These are phyloP conservation scores for Intellagama lesueurii DNA, from an alignment of 2,797 vertebrate species.

Conservation along the genomic window DNA sequence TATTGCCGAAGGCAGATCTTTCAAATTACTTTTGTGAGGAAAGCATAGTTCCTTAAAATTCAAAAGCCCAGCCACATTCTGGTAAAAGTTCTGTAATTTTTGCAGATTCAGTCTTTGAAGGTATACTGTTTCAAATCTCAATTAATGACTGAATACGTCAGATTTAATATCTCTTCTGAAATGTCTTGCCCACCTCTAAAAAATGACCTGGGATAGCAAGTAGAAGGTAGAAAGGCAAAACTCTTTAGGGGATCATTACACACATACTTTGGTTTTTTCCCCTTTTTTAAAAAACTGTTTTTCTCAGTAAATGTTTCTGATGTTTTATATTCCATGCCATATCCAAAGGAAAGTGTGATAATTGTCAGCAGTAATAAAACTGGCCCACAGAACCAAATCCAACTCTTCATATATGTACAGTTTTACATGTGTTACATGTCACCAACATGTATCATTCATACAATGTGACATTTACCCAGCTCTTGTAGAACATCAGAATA, in stretches of 20 bases:
- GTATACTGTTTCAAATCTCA: constrained; percentile 47
- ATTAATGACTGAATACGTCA: constrained; percentile 9
- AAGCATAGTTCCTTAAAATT: constrained; percentile 8
- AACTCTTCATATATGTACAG: neutral
- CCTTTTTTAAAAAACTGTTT: neutral
- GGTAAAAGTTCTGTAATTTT: constrained; percentile 49
- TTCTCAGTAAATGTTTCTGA: neutral
- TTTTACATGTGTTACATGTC: neutral
- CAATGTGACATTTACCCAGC: neutral
- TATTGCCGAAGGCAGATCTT: neutral
- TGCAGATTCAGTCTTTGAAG: constrained; percentile 51
- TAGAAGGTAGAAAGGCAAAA: neutral
- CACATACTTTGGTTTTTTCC: neutral
- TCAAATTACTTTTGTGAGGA: neutral
- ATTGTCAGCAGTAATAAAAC: constrained; percentile 1
- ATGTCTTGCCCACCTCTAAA: constrained; percentile 1
- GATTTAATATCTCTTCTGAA: constrained; percentile 12
- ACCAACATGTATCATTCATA: neutral
- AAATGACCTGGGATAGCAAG: neutral
- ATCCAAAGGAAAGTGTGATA: neutral
- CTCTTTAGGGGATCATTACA: neutral
- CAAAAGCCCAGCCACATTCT: constrained; percentile 47
- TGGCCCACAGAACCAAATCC: constrained; percentile 6
- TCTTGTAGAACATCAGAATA: constrained; percentile 2
- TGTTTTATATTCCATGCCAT: neutral